phyloP scores from a whole-genome alignment of 1,140 invertebrate species.

The Leptopilina clavipes region DNA sequence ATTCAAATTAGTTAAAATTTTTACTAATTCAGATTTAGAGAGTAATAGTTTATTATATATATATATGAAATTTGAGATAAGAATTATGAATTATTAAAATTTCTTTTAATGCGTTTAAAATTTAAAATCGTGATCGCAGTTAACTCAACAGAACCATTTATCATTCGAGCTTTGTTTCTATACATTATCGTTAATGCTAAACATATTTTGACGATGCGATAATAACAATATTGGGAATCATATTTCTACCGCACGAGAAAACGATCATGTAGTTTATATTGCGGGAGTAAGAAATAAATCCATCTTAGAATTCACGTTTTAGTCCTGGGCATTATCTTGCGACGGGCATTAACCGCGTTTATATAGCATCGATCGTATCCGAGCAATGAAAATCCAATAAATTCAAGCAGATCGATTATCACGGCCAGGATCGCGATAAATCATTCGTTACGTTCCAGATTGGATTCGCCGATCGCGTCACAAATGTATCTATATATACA shows the following conservation, averaged over 20 bases:
- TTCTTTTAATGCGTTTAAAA: background rate
- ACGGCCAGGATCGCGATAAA: conserved; percentile 59
- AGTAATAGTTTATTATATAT: too few relatives aligned
- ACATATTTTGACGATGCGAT: conserved; percentile 8
- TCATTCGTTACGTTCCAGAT: conserved; percentile 55
- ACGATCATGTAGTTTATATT: conserved; percentile 25
- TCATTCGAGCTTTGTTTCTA: background rate
- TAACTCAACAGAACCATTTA: background rate
- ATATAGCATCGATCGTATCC: conserved; percentile 56
- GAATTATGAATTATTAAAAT: background rate
- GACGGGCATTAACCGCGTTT: conserved; percentile 54
- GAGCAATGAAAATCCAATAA: conserved; percentile 59
- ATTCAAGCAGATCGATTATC: conserved; percentile 58
- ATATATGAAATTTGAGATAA: background rate
- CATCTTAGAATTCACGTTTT: conserved; percentile 22
- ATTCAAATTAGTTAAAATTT: too few relatives aligned
- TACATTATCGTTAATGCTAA: background rate
- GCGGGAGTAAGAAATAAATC: conserved; percentile 20
- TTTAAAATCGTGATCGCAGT: background rate
- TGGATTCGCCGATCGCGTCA: conserved; percentile 40
- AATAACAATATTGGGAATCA: conserved; percentile 21
- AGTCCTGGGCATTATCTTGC: conserved; percentile 26
- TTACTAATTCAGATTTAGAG: too few relatives aligned
- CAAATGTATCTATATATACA: background rate
- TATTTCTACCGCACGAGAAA: conserved; percentile 15